Conservation (phyloP, 1,140 invertebrate species). For the Microplitis demolitor region DNA sequence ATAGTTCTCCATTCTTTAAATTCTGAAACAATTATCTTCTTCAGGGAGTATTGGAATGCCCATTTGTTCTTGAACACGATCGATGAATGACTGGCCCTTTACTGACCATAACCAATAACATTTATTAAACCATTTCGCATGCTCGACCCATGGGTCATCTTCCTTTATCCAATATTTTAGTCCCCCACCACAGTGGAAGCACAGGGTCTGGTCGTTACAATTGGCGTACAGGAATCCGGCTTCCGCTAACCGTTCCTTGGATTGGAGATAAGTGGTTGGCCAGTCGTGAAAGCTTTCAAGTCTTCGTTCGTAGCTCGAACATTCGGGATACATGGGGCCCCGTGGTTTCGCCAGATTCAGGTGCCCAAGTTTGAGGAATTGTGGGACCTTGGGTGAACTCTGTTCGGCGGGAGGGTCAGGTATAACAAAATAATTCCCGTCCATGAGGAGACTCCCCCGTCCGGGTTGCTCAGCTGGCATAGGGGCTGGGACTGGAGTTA, state of each 20-base stretch:
- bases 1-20: no score
- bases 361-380: no score
- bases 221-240: conserved; percentile 91
- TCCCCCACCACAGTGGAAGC: conserved; percentile 85
- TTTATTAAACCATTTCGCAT: conserved; percentile 81
- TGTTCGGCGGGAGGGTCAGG: no score
- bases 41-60: fast-evolving
- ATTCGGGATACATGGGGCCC: conserved; percentile 64
- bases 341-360: no score
- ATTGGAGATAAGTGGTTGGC: conserved; percentile 76
- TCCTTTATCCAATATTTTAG: conserved; percentile 84
- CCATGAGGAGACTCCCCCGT: no score
- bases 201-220: conserved; percentile 80
- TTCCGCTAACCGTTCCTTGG: conserved; percentile 76
- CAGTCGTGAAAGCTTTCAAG: conserved; percentile 74
- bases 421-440: no score
- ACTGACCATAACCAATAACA: conserved; percentile 76
- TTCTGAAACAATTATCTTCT: no score
- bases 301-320: conserved; percentile 69
- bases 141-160: conserved; percentile 88
- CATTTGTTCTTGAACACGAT: conserved; percentile 51
- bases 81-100: conserved; percentile 75
- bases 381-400: no score
- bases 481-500: no score
- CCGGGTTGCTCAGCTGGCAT: no score